phyloP scores from a whole-genome alignment of 2,113 vertebrate genomes.

The Beaufortia kweichowensis region DNA sequence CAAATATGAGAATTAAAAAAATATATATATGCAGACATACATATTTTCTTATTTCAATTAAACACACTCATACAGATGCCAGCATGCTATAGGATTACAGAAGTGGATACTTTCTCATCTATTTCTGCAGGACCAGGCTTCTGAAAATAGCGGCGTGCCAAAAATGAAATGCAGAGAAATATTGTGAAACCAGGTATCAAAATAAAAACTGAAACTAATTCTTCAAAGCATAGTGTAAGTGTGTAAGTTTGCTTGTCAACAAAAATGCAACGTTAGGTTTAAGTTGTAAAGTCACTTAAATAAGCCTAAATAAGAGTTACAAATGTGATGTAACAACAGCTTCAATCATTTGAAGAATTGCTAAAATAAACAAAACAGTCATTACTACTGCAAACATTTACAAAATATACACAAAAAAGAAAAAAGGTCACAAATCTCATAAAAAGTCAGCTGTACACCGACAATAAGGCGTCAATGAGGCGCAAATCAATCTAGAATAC shows the following conservation, averaged over 20 bases:
- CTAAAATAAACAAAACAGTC: slow-evolving; percentile 57
- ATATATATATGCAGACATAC: slow-evolving; percentile 40
- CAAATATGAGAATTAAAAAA: slow-evolving; percentile 40
- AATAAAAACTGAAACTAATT: neutral
- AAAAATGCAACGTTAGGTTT: neutral
- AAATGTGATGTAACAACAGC: neutral
- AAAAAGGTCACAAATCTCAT: slow-evolving; percentile 63
- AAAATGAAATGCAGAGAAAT: neutral
- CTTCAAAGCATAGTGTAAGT: neutral
- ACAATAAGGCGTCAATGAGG: slow-evolving; percentile 68
- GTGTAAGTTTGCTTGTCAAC: neutral
- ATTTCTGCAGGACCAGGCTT: slow-evolving; percentile 32
- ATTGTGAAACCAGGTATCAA: neutral
- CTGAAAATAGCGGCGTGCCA: neutral
- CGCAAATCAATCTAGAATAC: slow-evolving; percentile 68
- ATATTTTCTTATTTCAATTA: slow-evolving; percentile 22
- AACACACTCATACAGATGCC: slow-evolving; percentile 38
- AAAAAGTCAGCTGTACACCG: slow-evolving; percentile 70
- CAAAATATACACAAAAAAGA: slow-evolving; percentile 65
- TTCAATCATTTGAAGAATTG: slow-evolving; percentile 50
- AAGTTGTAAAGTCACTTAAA: neutral
- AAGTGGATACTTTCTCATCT: neutral
- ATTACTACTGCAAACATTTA: slow-evolving; percentile 71
- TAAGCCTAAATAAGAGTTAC: neutral
- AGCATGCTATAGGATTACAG: slow-evolving; percentile 31